Conservation (phyloP, 2,113 vertebrate genomes). For the Cygnus atratus region DNA sequence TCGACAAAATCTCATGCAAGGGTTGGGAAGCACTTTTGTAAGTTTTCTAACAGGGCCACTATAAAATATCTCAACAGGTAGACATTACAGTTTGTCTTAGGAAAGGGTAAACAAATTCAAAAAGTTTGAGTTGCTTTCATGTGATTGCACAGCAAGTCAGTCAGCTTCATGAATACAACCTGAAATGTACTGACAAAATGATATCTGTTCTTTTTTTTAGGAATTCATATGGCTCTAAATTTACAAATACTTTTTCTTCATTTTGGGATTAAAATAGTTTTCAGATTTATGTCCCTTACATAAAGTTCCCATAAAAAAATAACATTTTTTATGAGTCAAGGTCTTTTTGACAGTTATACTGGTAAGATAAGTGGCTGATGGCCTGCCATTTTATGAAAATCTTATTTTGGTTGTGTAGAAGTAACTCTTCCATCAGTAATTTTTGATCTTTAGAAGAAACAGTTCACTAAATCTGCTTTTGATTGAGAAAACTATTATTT, state of each 20-base stretch:
- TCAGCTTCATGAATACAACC: neutral
- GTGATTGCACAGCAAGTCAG: neutral
- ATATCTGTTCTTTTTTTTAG: neutral
- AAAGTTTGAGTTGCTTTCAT: neutral
- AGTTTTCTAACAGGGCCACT: neutral
- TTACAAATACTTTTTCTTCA: neutral
- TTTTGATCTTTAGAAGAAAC: neutral
- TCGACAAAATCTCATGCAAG: neutral
- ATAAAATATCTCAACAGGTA: neutral
- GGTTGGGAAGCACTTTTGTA: neutral
- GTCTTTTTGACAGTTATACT: neutral
- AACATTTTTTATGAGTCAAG: neutral
- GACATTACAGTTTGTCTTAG: neutral
- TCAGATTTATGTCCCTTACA: neutral
- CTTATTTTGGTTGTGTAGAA: neutral
- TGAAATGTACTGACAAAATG: neutral
- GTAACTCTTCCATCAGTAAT: neutral
- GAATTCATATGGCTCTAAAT: neutral
- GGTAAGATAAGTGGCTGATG: neutral
- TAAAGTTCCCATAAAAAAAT: neutral
- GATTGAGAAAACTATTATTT: neutral
- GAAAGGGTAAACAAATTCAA: neutral
- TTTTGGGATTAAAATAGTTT: neutral
- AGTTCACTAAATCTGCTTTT: neutral
- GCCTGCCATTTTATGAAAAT: neutral